Evolutionary conservation across 2,888 invertebrate species (phyloP).

Genomic region (Strigamia crassipes): DNA sequence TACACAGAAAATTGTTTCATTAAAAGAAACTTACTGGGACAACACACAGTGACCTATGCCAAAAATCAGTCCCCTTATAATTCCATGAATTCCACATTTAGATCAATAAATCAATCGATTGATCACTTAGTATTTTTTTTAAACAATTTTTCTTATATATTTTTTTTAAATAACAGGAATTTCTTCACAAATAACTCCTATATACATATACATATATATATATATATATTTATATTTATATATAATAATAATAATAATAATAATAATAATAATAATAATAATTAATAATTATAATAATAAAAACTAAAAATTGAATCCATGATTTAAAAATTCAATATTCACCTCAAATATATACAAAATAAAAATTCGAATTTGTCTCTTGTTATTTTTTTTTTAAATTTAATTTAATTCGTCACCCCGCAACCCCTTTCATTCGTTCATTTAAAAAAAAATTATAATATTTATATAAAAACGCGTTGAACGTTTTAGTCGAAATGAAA

Average conservation of each 20-base stretch:
- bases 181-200: neutral
- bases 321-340: neutral
- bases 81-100: neutral
- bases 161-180: neutral
- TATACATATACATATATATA: neutral
- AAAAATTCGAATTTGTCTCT: neutral
- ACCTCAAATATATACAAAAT: neutral
- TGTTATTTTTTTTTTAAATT: no score
- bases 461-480: no score
- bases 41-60: conserved; percentile 13
- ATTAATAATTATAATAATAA: neutral
- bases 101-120: no score
- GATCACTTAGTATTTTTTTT: no score
- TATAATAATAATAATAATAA: neutral
- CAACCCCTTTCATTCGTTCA: no score
- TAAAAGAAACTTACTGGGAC: conserved; percentile 23
- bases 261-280: conserved; percentile 6
- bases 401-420: no score
- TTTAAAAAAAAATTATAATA: no score
- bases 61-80: conserved; percentile 7
- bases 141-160: neutral
- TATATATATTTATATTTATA: neutral
- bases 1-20: neutral
- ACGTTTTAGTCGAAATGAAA: no score
- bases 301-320: neutral